Percentiles rank a stretch among this genome's conserved stretches.
These are phyloP conservation scores for Theonella swinhoei DNA, from an alignment of 37 sponge, comb jelly and placozoan species.

Conservation along the genomic window DNA sequence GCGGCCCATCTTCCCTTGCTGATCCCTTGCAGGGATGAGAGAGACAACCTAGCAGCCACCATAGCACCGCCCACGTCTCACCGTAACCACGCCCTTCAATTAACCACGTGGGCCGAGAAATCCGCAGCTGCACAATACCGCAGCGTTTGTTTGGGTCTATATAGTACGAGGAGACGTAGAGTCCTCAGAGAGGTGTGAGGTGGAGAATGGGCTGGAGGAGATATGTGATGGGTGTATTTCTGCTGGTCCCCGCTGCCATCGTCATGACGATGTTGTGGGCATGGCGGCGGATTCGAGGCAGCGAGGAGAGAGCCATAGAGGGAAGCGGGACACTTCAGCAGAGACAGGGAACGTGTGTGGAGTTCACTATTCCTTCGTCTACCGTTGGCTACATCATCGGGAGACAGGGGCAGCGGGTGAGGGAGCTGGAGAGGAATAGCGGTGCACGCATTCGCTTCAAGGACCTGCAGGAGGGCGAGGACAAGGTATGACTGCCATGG, in stretches of 20 bases:
- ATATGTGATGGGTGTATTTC: background rate
- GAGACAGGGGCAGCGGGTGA: constrained; percentile 21
- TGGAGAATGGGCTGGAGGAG: background rate
- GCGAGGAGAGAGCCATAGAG: background rate
- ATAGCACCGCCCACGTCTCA: no score
- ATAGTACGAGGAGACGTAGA: no score
- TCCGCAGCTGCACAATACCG: no score
- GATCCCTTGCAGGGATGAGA: background rate
- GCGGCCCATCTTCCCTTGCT: background rate
- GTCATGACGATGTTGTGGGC: background rate
- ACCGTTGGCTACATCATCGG: constrained; percentile 53
- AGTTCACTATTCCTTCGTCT: constrained; percentile 23
- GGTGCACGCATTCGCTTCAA: constrained; percentile 32
- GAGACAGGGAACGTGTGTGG: constrained; percentile 6
- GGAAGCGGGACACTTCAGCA: background rate
- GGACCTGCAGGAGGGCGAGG: constrained; percentile 13
- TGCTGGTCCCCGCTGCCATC: background rate
- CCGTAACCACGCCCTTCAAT: no score
- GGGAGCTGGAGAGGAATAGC: constrained; percentile 31
- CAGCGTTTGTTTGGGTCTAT: no score
- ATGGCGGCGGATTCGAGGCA: background rate
- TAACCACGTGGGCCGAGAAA: no score
- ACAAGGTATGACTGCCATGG: constrained; percentile 16
- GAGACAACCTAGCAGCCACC: no score
- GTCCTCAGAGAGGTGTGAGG: no score